Evolutionary conservation across 2,888 invertebrate genomes (phyloP).

Genomic region (Tortrix viridana): DNA sequence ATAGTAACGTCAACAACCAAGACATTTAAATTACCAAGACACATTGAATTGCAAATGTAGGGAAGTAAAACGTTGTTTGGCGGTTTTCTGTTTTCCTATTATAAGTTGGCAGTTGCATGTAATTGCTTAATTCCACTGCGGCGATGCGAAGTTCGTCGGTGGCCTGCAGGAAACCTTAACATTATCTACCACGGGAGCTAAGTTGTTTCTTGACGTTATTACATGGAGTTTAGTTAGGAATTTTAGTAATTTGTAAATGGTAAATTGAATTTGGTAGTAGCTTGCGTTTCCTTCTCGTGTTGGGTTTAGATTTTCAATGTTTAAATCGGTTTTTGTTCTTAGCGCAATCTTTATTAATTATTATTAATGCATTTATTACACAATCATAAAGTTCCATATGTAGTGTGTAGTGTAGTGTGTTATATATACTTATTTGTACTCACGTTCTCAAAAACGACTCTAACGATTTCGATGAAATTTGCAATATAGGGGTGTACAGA

Average conservation of each 20-base stretch:
- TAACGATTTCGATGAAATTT: too few relatives aligned
- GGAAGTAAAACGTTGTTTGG: conserved; percentile 68
- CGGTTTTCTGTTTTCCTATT: conserved; percentile 65
- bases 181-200: conserved; percentile 44
- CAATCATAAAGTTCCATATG: too few relatives aligned
- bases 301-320: background rate
- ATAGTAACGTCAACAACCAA: conserved; percentile 32
- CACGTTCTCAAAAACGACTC: too few relatives aligned
- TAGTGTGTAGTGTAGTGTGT: too few relatives aligned
- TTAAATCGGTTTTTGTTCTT: too few relatives aligned
- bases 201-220: background rate
- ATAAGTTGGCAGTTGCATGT: conserved; percentile 71
- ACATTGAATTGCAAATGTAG: conserved; percentile 72
- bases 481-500: too few relatives aligned
- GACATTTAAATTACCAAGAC: conserved; percentile 54
- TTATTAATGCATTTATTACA: too few relatives aligned
- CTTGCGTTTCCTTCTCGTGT: background rate
- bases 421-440: too few relatives aligned
- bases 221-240: background rate
- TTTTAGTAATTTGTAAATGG: background rate
- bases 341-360: too few relatives aligned
- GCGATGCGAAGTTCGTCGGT: conserved; percentile 58
- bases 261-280: background rate
- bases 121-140: conserved; percentile 73
- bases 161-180: conserved; percentile 41